phyloP scores from a whole-genome alignment of 2,888 invertebrate genomes.

The Boloria euphrosyne region DNA sequence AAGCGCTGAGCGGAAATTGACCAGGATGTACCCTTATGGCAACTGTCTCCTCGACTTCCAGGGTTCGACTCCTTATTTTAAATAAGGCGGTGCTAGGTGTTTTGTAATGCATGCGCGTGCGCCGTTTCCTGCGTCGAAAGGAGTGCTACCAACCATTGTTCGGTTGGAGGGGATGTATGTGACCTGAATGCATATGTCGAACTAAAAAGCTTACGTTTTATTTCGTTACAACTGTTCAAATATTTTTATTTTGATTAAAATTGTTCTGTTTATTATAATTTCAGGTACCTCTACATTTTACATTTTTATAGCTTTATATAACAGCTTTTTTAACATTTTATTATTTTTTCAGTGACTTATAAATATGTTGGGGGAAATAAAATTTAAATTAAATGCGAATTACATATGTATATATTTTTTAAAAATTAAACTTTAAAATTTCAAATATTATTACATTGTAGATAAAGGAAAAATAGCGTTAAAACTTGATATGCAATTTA shows the following conservation, averaged over 20 bases:
- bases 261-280: conserved; percentile 1
- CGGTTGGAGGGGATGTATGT: conserved; percentile 72
- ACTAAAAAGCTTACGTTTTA: conserved; percentile 54
- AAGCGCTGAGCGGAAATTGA: conserved; percentile 65
- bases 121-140: conserved; percentile 77
- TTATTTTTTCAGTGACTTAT: too few species aligned
- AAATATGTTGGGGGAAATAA: too few species aligned
- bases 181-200: conserved; percentile 68
- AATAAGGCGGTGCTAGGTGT: conserved; percentile 64
- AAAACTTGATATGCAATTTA: background rate
- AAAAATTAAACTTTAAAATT: too few species aligned
- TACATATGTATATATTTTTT: too few species aligned
- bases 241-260: conserved; percentile 15
- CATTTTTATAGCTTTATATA: background rate
- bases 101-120: conserved; percentile 74
- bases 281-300: background rate
- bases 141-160: conserved; percentile 78
- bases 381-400: too few species aligned
- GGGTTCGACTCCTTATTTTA: conserved; percentile 53
- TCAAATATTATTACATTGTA: too few species aligned
- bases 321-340: too few species aligned
- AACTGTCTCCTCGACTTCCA: conserved; percentile 71
- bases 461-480: too few species aligned
- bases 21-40: conserved; percentile 78
- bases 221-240: conserved; percentile 32